Conservation (phyloP, 2,797 vertebrate genomes). For the Pitangus sulphuratus region DNA sequence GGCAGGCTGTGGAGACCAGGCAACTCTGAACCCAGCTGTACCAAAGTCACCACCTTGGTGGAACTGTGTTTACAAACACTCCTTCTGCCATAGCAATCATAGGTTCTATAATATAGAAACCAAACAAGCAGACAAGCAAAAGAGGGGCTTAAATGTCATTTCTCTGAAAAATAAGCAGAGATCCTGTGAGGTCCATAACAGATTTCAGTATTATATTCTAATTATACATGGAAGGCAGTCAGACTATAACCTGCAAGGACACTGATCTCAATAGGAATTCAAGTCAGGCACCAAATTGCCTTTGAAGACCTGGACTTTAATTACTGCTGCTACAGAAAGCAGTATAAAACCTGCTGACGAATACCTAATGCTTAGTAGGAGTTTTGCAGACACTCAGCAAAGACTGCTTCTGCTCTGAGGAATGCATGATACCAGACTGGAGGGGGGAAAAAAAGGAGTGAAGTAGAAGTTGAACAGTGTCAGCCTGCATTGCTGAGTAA, state of each 20-base stretch:
- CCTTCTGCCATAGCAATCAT: background rate
- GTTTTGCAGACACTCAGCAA: background rate
- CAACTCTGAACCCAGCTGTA: background rate
- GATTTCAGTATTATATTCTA: background rate
- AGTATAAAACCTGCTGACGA: background rate
- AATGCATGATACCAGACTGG: background rate
- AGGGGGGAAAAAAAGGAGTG: background rate
- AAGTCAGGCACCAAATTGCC: background rate
- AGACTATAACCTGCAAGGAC: background rate
- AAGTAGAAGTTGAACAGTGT: background rate
- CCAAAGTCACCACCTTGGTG: background rate
- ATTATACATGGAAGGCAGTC: background rate
- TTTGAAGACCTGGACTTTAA: background rate
- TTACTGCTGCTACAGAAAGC: background rate
- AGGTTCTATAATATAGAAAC: background rate
- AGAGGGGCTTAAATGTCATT: background rate
- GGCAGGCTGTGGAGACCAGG: fast-evolving
- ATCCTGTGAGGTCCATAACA: background rate
- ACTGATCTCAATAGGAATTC: background rate
- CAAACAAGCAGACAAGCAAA: background rate
- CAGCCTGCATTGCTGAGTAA: background rate
- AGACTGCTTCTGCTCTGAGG: background rate
- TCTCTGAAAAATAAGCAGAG: background rate
- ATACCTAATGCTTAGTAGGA: background rate
- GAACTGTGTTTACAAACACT: background rate